Evolutionary conservation across 2,888 invertebrate species (phyloP), one percentile per base, ranked within the genome.

Genomic region (Himalopsyche anomala): DNA sequence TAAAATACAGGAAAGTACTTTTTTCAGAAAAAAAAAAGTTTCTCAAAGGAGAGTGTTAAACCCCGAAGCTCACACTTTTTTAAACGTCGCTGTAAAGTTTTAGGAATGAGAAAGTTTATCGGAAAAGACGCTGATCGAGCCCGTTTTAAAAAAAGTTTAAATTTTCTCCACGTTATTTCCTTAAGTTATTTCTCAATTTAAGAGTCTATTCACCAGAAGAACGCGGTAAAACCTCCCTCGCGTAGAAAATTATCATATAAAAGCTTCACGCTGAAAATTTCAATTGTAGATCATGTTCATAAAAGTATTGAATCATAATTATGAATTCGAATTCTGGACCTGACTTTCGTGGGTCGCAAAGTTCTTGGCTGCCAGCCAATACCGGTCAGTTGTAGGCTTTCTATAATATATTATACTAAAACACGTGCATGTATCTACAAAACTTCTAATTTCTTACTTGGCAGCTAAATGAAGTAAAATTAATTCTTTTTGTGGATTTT

Each of bases 61-160:
- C 62, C 62, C 62, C 62, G 62, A 62, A 62, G 62, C 62, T 62
- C 62, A 62, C 62, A 62, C 62, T 62, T 62, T 62, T 62, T 62
- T 62, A 62, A 62, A 62, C 62, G 62, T 62, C 62, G 62, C 28
- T 62, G 62, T 62, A 62, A 62, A 62, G 62, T 62, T 62, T 62
- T 62, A 19, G 62, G 62, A 62, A 62, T 62, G 62, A 62, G 62
- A 62, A 62, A 62, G 62, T 62, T 62, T 62, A 62, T 62, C n/a
- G 62, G 62, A 9, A 62, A 62, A 28, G 62, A 62, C 62, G 62
- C 19, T 62, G 62, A 19, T 62, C 62, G 62, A 62, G 62, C 62
- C 62, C 62, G 62, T 62, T 62, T 62, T 19, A 62, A 62, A n/a
- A 62, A 62, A 62, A 62, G 62, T 62, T 62, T 62, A 62, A 62